Evolutionary conservation across 2,113 vertebrate species (phyloP).

Genomic region (Blennius ocellaris): DNA sequence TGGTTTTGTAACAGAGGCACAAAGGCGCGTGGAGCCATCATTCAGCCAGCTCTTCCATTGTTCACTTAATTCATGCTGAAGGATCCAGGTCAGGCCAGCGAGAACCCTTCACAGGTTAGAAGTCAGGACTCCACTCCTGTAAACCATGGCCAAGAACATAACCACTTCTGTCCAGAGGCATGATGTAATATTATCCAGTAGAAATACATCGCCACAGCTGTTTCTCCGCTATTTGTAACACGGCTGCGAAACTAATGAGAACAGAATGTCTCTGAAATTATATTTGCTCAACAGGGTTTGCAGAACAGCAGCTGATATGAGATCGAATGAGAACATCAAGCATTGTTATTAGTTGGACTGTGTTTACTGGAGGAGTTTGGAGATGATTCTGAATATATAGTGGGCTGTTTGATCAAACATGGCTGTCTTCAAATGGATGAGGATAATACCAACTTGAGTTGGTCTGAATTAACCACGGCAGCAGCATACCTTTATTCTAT

Average conservation of each 20-base stretch:
- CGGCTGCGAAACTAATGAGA: constrained; percentile 71
- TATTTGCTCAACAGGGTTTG: constrained; percentile 70
- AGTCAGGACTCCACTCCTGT: constrained; percentile 64
- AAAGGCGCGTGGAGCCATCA: constrained; percentile 81
- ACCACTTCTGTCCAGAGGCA: constrained; percentile 43
- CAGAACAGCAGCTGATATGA: constrained; percentile 62
- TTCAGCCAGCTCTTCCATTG: constrained; percentile 74
- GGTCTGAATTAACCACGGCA: constrained; percentile 38
- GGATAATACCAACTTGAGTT: constrained; percentile 32
- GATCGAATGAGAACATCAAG: constrained; percentile 53
- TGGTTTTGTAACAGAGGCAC: constrained; percentile 79
- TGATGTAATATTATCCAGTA: constrained; percentile 60
- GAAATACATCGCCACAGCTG: constrained; percentile 63
- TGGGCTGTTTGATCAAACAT: constrained; percentile 34
- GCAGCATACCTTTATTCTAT: constrained; percentile 28
- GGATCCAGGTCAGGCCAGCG: constrained; percentile 80
- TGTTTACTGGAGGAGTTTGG: constrained; percentile 45
- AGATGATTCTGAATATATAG: constrained; percentile 40
- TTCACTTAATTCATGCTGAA: constrained; percentile 83
- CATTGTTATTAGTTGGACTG: constrained; percentile 48
- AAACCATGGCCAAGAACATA: constrained; percentile 52
- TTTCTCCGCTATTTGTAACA: constrained; percentile 67
- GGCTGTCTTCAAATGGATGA: constrained; percentile 34
- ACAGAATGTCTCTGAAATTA: constrained; percentile 66
- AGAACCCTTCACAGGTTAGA: constrained; percentile 76